phyloP scores from a whole-genome alignment of 2,113 vertebrate genomes.

The Nannospalax galili region DNA sequence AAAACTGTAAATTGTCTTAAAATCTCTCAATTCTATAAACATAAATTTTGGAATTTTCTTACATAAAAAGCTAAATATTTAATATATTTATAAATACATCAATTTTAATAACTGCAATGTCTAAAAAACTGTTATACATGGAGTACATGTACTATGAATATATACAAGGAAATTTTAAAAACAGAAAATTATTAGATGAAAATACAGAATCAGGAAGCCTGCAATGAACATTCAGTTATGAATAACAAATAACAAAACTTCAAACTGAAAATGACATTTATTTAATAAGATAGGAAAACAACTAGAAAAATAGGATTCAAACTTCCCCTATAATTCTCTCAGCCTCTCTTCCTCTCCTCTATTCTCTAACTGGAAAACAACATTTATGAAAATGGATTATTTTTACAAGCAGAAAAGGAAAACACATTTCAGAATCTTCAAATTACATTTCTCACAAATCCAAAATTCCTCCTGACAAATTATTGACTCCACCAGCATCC shows the following conservation, averaged over 20 bases:
- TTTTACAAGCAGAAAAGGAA: constrained; percentile 43
- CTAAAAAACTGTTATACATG: not conserved
- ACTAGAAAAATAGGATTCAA: not conserved
- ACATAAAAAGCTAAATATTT: not conserved
- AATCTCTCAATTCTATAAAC: not conserved
- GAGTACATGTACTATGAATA: not conserved
- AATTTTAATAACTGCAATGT: constrained; percentile 17
- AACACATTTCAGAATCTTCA: constrained; percentile 6
- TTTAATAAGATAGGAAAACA: constrained; percentile 5
- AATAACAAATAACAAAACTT: constrained; percentile 31
- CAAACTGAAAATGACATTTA: not conserved
- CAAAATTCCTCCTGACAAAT: not conserved
- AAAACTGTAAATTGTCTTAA: not conserved
- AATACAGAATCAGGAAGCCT: constrained; percentile 4
- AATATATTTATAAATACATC: not conserved
- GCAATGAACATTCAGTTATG: not conserved
- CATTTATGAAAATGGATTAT: not conserved
- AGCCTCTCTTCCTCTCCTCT: not conserved
- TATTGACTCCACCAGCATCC: not conserved
- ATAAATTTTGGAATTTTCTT: not conserved
- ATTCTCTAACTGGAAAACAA: not conserved
- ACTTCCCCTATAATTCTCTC: not conserved
- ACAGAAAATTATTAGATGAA: constrained; percentile 26
- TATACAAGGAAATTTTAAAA: not conserved
- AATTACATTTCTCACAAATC: constrained; percentile 8